These are phyloP conservation scores for Drosophila nigritarsus DNA, from an alignment of 2,888 invertebrate genomes.

Conservation along the genomic window DNA sequence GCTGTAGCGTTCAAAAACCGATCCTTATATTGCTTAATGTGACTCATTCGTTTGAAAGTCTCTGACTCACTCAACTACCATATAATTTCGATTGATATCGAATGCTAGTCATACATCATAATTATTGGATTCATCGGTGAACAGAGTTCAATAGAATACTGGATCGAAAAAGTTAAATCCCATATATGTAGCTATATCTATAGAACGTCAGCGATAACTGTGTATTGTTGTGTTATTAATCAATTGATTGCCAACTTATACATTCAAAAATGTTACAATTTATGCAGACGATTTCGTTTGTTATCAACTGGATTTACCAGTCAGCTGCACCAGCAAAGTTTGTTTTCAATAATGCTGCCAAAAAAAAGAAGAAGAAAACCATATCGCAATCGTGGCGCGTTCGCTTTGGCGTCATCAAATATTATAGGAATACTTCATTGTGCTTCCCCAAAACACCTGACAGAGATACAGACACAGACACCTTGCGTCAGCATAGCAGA, in stretches of 20 bases:
- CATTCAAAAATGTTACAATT: neutral
- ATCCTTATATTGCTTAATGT: neutral
- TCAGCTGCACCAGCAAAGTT: slow-evolving; percentile 2
- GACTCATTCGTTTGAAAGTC: neutral
- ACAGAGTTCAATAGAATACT: neutral
- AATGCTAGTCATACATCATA: neutral
- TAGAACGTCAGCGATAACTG: neutral
- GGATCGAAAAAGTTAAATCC: neutral
- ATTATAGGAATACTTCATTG: neutral
- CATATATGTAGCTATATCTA: no score
- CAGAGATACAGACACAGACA: neutral
- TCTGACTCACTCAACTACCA: slow-evolving; percentile 6
- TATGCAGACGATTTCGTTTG: neutral
- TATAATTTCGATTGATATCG: slow-evolving; percentile 18
- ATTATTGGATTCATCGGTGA: neutral
- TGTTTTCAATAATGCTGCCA: neutral
- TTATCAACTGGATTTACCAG: slow-evolving; percentile 13
- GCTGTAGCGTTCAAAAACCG: neutral
- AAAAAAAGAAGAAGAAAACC: neutral
- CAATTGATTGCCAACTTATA: neutral
- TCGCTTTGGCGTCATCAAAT: slow-evolving; percentile 32
- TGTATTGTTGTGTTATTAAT: neutral
- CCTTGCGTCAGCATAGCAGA: slow-evolving; percentile 27
- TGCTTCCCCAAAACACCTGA: slow-evolving; percentile 1
- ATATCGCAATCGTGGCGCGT: slow-evolving; percentile 31